Evolutionary conservation across 2,113 vertebrate species (phyloP).

Genomic region (Saiga tatarica): DNA sequence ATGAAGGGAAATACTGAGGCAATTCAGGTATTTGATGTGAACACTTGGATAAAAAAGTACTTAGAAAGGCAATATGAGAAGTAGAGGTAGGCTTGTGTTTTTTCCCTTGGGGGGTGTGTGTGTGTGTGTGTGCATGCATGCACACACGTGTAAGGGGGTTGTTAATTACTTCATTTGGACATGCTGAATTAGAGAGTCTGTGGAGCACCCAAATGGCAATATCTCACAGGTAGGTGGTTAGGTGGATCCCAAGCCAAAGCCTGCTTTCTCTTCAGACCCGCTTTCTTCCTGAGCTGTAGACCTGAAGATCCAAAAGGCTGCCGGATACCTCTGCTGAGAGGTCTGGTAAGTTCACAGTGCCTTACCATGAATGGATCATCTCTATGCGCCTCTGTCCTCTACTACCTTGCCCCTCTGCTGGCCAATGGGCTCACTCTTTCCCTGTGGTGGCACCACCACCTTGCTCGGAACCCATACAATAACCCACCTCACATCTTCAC

Average conservation of each 20-base stretch:
- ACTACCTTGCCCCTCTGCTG: too few relatives aligned
- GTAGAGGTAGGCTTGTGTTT: not conserved
- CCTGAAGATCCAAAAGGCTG: not conserved
- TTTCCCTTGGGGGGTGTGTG: not conserved
- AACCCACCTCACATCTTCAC: not conserved
- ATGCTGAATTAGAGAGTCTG: not conserved
- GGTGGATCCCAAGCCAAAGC: not conserved
- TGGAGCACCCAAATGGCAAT: not conserved
- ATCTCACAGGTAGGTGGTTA: not conserved
- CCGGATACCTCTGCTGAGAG: not conserved
- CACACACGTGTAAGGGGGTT: not conserved
- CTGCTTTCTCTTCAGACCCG: not conserved
- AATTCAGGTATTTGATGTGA: not conserved
- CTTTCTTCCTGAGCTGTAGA: not conserved
- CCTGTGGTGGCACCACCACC: not conserved
- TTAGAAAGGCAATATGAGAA: not conserved
- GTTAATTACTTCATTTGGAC: not conserved
- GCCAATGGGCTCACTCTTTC: not conserved
- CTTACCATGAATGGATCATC: not conserved
- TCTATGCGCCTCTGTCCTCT: not conserved
- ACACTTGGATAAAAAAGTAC: not conserved
- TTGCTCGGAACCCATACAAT: not conserved
- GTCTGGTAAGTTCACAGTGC: not conserved
- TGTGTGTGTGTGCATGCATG: fast-evolving
- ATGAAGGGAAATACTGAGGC: not conserved